Conservation (phyloP, 1,140 invertebrate genomes). For the Cherax quadricarinatus region DNA sequence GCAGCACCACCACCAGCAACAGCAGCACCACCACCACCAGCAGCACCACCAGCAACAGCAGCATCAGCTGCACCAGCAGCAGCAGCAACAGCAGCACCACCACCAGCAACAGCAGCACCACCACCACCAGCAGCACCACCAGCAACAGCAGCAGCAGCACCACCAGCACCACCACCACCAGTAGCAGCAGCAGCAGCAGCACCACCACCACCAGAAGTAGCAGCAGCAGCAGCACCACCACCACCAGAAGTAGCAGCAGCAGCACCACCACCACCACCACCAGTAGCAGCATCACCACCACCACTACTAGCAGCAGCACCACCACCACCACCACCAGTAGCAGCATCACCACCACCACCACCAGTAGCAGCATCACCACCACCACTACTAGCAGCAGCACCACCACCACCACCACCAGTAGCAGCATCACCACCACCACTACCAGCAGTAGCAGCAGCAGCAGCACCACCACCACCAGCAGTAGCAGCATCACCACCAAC, state of each 20-base stretch:
- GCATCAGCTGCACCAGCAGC: too few relatives aligned
- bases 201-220: not conserved
- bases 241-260: not conserved
- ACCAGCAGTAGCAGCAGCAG: not conserved
- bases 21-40: too few relatives aligned
- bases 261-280: not conserved
- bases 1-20: too few relatives aligned
- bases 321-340: not conserved
- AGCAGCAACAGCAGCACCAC: too few relatives aligned
- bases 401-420: not conserved
- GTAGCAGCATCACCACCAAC: not conserved
- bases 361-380: not conserved
- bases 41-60: too few relatives aligned
- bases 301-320: too few relatives aligned
- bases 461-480: not conserved
- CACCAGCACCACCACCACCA: not conserved
- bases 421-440: not conserved
- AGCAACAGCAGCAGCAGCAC: not conserved
- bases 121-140: not conserved
- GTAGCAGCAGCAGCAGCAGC: not conserved
- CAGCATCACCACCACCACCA: not conserved
- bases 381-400: too few relatives aligned
- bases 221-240: not conserved
- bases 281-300: not conserved
- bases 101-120: not conserved